Base-by-base conservation (phyloP, 2,113 vertebrate genomes). In the Pelmatolapia mariae region DNA sequence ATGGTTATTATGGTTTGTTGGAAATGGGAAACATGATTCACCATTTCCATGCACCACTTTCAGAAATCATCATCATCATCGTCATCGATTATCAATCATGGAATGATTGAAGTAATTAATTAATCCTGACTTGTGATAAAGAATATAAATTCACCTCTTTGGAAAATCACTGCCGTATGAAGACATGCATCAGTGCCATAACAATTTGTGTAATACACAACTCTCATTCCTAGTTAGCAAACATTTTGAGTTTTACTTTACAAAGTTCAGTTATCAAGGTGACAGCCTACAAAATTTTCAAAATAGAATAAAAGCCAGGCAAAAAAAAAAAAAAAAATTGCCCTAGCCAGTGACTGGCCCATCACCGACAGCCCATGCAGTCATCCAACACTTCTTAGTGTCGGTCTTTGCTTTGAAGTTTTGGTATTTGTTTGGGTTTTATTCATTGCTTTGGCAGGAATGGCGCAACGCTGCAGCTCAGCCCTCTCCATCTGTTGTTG, bases 391-490 rank as follows among this genome's bases (percentile, higher is more conserved):
- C 68, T 73, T 82, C 52, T 86, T 87, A 82, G 24, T 87, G 43
- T 78, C 63, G 7, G 19, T 82, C 45, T 84, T 71, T 82, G 33
- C 71, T 84, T 88, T 71, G 47, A 80, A 22, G 47, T 66, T 84
- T 84, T 43, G 24, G 15, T 68, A 10, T 90, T 71, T 92, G 26
- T 86, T 90, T 83, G 19, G 87, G 80, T 56, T 45, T 52, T 31
- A 86, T 61, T 84, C 33, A 50, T 83, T 80, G 50, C 57, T 91
- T 78, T 89, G 81, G 82, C 59, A 31, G 19, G 54, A 81, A 71
- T 24, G 24, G 59, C 10, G 78, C 59, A 56, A 10, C 56, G 29
- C 29, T 80, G 73, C 68, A 79, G 81, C 81, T 89, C 82, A 82
- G 53, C 22, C 31, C 11, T 82, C n/a, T 81, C 33, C 73, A 7